Conservation (phyloP, 2,888 invertebrate genomes). For the Pyrrhosoma nymphula region DNA sequence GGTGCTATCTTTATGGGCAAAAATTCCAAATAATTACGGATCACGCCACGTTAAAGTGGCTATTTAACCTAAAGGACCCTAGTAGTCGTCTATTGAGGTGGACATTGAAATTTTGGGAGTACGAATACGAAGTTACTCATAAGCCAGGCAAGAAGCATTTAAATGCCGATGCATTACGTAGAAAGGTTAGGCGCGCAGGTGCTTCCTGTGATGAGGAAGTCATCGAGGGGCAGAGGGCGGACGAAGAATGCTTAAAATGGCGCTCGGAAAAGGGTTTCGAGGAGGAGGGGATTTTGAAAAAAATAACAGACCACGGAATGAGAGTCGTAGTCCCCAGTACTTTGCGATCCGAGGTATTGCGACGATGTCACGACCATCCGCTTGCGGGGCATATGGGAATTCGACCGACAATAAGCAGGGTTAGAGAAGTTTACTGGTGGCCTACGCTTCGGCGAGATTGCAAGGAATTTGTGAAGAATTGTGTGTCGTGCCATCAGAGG, state of each 20-base stretch:
- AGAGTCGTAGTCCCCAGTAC: not conserved
- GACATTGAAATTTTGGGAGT: not conserved
- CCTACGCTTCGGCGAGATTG: not conserved
- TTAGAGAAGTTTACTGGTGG: not conserved
- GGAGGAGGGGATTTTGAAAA: not conserved
- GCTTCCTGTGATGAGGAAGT: not conserved
- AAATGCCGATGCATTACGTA: not conserved
- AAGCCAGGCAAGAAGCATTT: not conserved
- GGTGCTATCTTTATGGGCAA: not conserved
- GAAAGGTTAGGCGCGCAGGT: not conserved
- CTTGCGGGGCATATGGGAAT: not conserved
- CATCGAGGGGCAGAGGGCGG: no score
- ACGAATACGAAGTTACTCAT: not conserved
- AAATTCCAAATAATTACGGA: not conserved
- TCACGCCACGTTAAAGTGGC: not conserved
- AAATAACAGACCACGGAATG: not conserved
- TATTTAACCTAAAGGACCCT: not conserved
- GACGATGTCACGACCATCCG: not conserved
- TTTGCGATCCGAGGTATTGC: no score
- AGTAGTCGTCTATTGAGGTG: not conserved
- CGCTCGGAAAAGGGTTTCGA: not conserved
- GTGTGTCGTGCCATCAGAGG: not conserved
- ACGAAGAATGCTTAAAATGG: not conserved
- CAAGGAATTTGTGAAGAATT: not conserved
- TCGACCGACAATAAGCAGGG: not conserved